Base-by-base conservation (phyloP, 2,797 vertebrate species). In the Echiichthys vipera region DNA sequence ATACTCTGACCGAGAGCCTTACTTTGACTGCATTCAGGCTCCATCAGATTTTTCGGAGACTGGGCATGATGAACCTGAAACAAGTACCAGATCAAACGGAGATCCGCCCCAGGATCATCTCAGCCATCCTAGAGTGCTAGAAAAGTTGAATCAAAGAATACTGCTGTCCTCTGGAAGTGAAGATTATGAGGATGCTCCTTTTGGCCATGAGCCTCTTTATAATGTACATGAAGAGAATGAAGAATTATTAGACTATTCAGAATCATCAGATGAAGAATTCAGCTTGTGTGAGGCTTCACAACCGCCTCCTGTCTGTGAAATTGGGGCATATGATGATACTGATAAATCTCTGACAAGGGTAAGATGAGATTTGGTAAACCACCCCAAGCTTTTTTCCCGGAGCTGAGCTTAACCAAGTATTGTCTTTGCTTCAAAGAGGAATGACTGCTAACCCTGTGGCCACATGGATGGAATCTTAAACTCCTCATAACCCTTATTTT, bases 301-400 rank as follows among this genome's bases (percentile, higher is more conserved):
- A 42, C 93, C 90, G 25, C 93, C 89, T 55, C 65, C 74, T 70
- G 46, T 75, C 17, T 88, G 84, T 46, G 84, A 83, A 62, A 68
- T 57, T 22, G 88, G 83, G 77, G 84, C 83, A 62, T 84, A 42
- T 25, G 89, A 87, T 39, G 91, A 94, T 65, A 92, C 84, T 68
- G 83, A 95, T 69, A 83, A 91, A 62, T 90, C 92, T 73, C 92
- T 97, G 49, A 93, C 91, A 83, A 96, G 96, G 96, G 98, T 98
- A 95, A 95, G 87, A 91, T 59, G 37, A 76, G 24, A 78, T 79
- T 81, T 76, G 68, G 71, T 89, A 88, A 91, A 88, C 49, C 66
- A 36, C 22, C 54, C 66, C 68, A 84, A 88, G 62, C 65, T 73
- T 65, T 81, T 79, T 77, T 40, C 69, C 75, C 68, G 51, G 76